These are phyloP conservation scores for Caenorhabditis latens DNA, from an alignment of 1,140 invertebrate species.

Conservation along the genomic window DNA sequence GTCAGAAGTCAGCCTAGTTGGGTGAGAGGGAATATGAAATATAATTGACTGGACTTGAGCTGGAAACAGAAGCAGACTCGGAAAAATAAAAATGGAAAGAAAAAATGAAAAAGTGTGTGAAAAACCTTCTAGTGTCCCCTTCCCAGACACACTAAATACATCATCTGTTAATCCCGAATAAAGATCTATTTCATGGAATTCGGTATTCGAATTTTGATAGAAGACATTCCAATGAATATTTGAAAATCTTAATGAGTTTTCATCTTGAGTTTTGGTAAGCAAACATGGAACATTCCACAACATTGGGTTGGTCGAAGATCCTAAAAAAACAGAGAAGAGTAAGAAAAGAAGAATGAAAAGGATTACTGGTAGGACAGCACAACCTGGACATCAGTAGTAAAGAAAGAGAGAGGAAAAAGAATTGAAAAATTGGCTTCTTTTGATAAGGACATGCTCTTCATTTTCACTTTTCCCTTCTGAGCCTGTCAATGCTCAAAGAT, in stretches of 20 bases:
- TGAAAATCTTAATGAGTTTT: conserved; percentile 36
- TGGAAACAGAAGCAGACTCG: neutral
- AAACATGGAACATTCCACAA: neutral
- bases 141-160: neutral
- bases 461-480: neutral
- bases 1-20: neutral
- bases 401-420: neutral
- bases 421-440: conserved; percentile 39
- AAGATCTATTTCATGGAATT: neutral
- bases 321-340: neutral
- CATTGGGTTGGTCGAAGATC: neutral
- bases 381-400: neutral
- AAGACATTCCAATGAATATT: neutral
- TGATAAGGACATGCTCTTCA: conserved; percentile 18
- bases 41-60: neutral
- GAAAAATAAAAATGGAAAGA: conserved; percentile 3
- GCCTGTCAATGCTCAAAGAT: conserved; percentile 34
- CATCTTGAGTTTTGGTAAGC: conserved; percentile 6
- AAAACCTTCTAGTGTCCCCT: neutral
- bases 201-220: neutral
- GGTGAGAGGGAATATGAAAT: neutral
- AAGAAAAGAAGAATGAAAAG: neutral
- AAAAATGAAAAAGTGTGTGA: neutral
- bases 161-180: neutral
- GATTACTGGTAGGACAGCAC: conserved; percentile 16